These are phyloP conservation scores for Muscicapa adusta DNA, from an alignment of 2,113 vertebrate species.

Conservation along the genomic window DNA sequence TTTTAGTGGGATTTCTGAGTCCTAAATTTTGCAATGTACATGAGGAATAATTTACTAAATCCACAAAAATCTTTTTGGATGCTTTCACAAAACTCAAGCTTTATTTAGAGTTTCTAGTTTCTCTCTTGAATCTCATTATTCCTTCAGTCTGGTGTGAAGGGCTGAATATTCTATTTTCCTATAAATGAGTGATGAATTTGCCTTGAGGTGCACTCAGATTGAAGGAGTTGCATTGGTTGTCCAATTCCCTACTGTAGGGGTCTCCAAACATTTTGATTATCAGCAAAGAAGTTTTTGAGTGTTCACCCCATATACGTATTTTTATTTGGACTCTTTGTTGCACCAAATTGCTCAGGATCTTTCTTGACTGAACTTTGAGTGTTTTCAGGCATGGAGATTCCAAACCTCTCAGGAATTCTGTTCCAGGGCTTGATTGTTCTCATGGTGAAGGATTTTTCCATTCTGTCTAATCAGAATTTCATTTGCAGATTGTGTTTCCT, in stretches of 20 bases:
- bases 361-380: background rate
- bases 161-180: background rate
- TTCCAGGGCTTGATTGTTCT: background rate
- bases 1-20: constrained; percentile 7
- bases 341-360: background rate
- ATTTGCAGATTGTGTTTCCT: background rate
- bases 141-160: background rate
- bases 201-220: background rate
- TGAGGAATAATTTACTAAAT: constrained; percentile 14
- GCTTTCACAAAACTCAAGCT: background rate
- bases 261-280: background rate
- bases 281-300: background rate
- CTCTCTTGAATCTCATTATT: background rate
- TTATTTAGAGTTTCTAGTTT: background rate
- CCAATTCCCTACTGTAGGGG: background rate
- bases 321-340: background rate
- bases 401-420: background rate
- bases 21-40: background rate
- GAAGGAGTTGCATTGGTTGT: background rate
- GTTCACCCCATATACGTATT: background rate
- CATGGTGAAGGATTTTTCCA: background rate
- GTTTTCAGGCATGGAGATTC: background rate
- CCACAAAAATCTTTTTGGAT: background rate
- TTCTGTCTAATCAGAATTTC: background rate
- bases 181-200: background rate